Conservation (phyloP, 2,113 vertebrate species). For the Corythornis madagascariensis region DNA sequence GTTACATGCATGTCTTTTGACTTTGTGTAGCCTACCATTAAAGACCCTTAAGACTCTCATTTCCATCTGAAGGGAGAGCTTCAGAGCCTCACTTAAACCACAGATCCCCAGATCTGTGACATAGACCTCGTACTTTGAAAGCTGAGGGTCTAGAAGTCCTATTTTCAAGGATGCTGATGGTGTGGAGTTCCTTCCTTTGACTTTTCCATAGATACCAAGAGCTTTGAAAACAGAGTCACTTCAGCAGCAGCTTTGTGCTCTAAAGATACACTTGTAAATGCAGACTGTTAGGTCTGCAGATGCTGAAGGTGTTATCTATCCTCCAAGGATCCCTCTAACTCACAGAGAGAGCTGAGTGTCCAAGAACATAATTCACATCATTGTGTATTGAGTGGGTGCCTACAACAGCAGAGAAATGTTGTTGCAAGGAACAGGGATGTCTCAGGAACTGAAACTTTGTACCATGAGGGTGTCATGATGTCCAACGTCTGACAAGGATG, state of each 20-base stretch:
- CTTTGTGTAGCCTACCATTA: background rate
- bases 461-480: background rate
- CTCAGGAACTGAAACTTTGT: background rate
- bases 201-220: background rate
- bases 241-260: background rate
- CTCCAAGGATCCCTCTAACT: background rate
- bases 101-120: background rate
- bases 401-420: background rate
- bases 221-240: background rate
- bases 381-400: background rate
- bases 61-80: background rate
- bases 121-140: background rate
- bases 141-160: background rate
- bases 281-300: background rate
- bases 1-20: background rate
- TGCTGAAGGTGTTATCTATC: background rate
- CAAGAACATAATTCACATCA: background rate
- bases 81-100: background rate
- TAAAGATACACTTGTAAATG: background rate
- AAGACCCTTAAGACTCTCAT: background rate
- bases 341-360: background rate
- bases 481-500: background rate
- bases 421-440: background rate
- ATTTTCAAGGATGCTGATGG: background rate
- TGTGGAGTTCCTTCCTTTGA: background rate